Evolutionary conservation across 2,113 vertebrate species (phyloP), one percentile per base, ranked within the genome.

Genomic region (Fulica atra): DNA sequence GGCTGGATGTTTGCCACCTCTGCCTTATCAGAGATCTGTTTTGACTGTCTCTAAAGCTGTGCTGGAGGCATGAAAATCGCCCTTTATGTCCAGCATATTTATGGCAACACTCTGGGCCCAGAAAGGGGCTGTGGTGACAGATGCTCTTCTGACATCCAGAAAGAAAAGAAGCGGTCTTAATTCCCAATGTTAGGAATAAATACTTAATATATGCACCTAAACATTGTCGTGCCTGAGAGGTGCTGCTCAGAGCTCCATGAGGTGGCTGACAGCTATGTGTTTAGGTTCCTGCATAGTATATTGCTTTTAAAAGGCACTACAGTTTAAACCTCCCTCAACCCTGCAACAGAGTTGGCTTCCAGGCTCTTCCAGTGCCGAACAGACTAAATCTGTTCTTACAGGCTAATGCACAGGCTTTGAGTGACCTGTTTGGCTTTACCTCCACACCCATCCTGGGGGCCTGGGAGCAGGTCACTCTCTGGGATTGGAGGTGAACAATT

Each of bases 21-120:
- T 71, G 31, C 64, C 65, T 94, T 93, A 95, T 61, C 95, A 76
- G 57, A 92, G 63, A 86, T 69, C 91, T 93, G 76, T 86, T 96
- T 82, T 93, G 94, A 83, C 82, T 90, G 66, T 69, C 74, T 94
- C 74, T 81, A 60, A 92, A 96, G 88, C 92, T 76, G 65, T 38
- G 68, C 92, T 61, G 63, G 50, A 92, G 64, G 79, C 90, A 90
- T 80, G 76, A 86, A 92, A 93, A 90, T 77, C 8, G 1, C 82
- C 74, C 42, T 90, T 36, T 54, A 9, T 35, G 24, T 63, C 60
- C 83, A 91, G 42, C n/a, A 11, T 86, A 54, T 86, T 96, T 89
- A 85, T 48, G 69, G 73, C 64, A 93, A 90, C 40, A 19, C 68
- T 60, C 33, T n/a, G 71, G 79, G 79, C 76, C 46, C 86, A n/a